Conservation (phyloP, 2,113 vertebrate genomes). For the Xerus inauris region DNA sequence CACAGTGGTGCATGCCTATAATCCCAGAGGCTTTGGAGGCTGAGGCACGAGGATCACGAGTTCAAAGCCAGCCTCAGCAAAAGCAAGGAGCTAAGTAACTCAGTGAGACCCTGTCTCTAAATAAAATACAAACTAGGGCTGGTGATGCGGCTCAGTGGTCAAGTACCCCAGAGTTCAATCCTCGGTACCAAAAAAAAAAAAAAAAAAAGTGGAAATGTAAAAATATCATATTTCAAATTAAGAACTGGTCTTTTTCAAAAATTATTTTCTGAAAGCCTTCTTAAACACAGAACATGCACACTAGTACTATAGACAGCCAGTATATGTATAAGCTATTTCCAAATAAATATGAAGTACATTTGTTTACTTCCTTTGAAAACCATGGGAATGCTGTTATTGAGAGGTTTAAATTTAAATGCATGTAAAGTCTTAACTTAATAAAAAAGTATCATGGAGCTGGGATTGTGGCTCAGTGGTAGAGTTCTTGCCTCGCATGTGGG, state of each 20-base stretch:
- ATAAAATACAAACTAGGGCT: too few relatives aligned
- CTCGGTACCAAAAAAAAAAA: too few relatives aligned
- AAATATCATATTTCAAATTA: constrained; percentile 44
- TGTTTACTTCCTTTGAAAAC: constrained; percentile 12
- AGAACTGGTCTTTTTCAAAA: not conserved
- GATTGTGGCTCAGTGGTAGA: too few relatives aligned
- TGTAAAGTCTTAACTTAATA: not conserved
- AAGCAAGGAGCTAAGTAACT: too few relatives aligned
- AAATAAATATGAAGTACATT: not conserved
- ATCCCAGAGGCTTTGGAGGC: too few relatives aligned
- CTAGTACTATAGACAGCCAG: not conserved
- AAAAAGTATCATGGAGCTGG: not conserved
- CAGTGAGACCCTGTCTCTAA: too few relatives aligned
- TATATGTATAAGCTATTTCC: not conserved
- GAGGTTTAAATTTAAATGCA: constrained; percentile 54
- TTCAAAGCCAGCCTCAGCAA: too few relatives aligned
- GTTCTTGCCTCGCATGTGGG: too few relatives aligned
- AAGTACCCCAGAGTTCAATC: too few relatives aligned
- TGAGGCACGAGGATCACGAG: too few relatives aligned
- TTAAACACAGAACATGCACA: not conserved
- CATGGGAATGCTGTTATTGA: not conserved
- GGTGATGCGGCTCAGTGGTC: too few relatives aligned
- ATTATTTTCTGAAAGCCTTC: constrained; percentile 27
- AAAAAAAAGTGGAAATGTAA: not conserved
- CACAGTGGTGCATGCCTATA: too few relatives aligned